Base-by-base conservation (phyloP, 2,797 vertebrate species). In the Ibycter americanus region DNA sequence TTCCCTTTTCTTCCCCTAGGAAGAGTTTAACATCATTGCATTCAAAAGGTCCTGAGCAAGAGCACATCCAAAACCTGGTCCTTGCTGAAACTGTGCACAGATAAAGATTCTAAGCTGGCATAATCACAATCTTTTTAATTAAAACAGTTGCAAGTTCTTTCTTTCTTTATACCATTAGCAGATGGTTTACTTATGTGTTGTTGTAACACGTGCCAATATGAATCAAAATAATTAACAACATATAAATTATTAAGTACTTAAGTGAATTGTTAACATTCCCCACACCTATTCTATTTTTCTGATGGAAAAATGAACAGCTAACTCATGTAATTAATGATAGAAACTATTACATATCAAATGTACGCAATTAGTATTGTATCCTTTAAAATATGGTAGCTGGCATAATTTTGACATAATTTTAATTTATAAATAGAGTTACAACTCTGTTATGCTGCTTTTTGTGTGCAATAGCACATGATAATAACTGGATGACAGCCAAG, bases 141-240 rank as follows among this genome's bases (percentile, higher is more conserved):
- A 97, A 96, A 96, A 96, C 27, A 88, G 79, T 91, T 97, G 95
- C 74, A 95, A 80, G 66, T 76, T 91, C 8, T 58, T 77, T 72
- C 89, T 93, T 95, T 94, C 93, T 96, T 97, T 96, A 76, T 93
- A 90, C 44, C 58, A 90, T 93, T 80, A 97, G 68, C 96, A 98
- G 96, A 97, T 97, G 94, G 90, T 86, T 89, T 97, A 94, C 94
- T 96, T 97, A 95, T 70, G 88, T 92, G 74, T 89, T 96, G 59
- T 70, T 96, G 81, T 47, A 97, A 91, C 86, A 72, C 80, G 68
- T 29, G 82, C 74, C 58, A 90, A 95, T 92, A 76, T 71, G 71
- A 97, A 74, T 94, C 89, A 97, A 97, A 98, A 96, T 97, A 98
- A 98, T 98, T 97, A 98, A 96, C 87, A 97, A 83, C 90, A 93